Conservation (phyloP, 37 sponge, comb jelly and placozoan genomes). For the Cladorhizidae sp. region DNA sequence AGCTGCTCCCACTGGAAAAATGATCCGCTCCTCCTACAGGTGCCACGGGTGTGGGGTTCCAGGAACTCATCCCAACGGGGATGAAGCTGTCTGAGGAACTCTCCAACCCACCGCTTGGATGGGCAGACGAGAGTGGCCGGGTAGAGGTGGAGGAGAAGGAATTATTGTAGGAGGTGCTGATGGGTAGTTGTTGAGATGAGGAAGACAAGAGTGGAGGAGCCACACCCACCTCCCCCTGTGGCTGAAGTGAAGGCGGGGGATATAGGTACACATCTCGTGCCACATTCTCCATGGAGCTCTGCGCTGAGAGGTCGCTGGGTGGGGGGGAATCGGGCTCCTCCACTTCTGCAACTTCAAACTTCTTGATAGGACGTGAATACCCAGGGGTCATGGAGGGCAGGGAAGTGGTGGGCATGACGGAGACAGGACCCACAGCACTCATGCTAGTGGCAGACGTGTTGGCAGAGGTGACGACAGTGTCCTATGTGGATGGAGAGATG, state of each 20-base stretch:
- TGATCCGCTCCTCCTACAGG: not conserved
- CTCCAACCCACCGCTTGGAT: not conserved
- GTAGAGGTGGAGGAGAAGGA: not conserved
- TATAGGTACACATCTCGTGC: not conserved
- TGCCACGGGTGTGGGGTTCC: not conserved
- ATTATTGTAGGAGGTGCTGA: not conserved
- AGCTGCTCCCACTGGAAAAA: not conserved
- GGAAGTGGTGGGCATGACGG: not conserved
- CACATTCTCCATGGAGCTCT: constrained; percentile 27
- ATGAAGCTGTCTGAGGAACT: constrained; percentile 6
- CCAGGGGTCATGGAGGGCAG: too few relatives aligned
- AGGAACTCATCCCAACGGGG: not conserved
- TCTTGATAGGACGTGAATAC: not conserved
- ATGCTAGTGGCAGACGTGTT: too few relatives aligned
- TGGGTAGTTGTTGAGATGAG: too few relatives aligned
- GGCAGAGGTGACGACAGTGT: too few relatives aligned
- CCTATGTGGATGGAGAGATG: too few relatives aligned
- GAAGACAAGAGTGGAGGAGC: too few relatives aligned
- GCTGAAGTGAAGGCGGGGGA: not conserved
- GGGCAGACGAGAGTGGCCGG: not conserved
- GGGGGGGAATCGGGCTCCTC: constrained; percentile 20
- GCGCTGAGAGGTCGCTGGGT: constrained; percentile 19
- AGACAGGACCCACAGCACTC: not conserved
- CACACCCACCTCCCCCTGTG: not conserved
- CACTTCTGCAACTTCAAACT: constrained; percentile 31